These are phyloP conservation scores for Axinella damicornis DNA, from an alignment of 37 sponge, comb jelly and placozoan genomes.

Conservation along the genomic window DNA sequence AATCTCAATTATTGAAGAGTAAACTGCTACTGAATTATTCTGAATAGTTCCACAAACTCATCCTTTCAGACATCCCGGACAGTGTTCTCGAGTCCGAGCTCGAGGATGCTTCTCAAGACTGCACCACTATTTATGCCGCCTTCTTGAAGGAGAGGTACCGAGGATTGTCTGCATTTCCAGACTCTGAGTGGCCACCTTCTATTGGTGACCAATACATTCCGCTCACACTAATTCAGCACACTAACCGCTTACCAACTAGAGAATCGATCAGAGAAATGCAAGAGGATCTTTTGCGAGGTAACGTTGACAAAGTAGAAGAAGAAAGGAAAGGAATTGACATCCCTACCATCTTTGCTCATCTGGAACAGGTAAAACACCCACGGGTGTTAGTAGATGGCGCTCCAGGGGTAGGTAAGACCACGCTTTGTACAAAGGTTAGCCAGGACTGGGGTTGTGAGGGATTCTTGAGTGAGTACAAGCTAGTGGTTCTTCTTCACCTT, in stretches of 20 bases:
- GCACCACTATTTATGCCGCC: background rate
- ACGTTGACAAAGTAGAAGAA: too few relatives aligned
- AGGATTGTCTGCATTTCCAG: background rate
- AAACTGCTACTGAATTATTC: too few relatives aligned
- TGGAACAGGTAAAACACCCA: too few relatives aligned
- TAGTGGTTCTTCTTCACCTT: background rate
- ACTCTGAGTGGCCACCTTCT: background rate
- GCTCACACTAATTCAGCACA: background rate
- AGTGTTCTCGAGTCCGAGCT: too few relatives aligned
- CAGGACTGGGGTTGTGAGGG: background rate
- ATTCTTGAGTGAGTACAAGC: background rate
- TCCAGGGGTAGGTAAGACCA: conserved; percentile 21
- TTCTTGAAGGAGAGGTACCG: background rate
- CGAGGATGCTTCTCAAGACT: too few relatives aligned
- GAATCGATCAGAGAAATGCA: background rate
- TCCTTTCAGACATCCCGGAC: too few relatives aligned
- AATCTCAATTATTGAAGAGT: too few relatives aligned
- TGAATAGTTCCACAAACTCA: too few relatives aligned
- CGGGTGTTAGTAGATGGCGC: background rate
- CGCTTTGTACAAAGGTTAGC: background rate
- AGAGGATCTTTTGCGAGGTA: too few relatives aligned
- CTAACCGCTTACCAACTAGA: background rate
- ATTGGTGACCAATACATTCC: background rate
- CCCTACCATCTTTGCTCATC: too few relatives aligned
- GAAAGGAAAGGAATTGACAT: too few relatives aligned